Base-by-base conservation (phyloP, 2,888 invertebrate genomes). In the Eupithecia vulgata region DNA sequence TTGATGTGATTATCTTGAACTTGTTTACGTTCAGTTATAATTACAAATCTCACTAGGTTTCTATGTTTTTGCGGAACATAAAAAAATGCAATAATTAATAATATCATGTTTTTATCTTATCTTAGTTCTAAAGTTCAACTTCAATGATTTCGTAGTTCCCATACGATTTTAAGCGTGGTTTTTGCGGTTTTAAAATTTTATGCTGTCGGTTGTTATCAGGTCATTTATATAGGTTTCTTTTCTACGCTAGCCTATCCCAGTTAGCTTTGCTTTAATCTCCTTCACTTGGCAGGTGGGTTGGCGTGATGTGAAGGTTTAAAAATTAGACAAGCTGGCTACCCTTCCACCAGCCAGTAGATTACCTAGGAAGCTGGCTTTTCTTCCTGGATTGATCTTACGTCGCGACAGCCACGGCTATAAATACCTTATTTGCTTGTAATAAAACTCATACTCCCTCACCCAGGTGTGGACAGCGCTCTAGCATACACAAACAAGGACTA, bases 401-500 rank as follows among this genome's bases (percentile, higher is more conserved):
- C 13, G 3, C 13, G 13, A 13, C 12, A 12, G 40, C 40, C 40
- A 40, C 40, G 5, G 40, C 40, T 0, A 13, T 13, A 13, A 17
- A 45, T 45, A 17, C 45, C 48, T 8, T n/a, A n/a, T 48, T 8
- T 1, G n/a, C n/a, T 48, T 21, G 8, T 48, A 21, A 52, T 52
- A 52, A 52, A 52, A 21, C 48, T 52, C 48, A 2, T 25, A 57
- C n/a, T 68, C 68, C 42, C 30, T 30, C 17, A 40, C 40, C 7
- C 45, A 72, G 97, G 97, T 15, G 93, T 98, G 79, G 98, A 98
- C 90, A 96, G 96, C 48, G 94, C 94, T 0, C 90, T 95, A 68
- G 97, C 97, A 0, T 98, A 96, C 86, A 97, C 98, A 0, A 97
- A 97, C 85, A 97, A 97, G 80, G 97, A 97, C 85, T 95, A 96